Base-by-base conservation (phyloP, 2,888 invertebrate genomes). In the Bombylius major region DNA sequence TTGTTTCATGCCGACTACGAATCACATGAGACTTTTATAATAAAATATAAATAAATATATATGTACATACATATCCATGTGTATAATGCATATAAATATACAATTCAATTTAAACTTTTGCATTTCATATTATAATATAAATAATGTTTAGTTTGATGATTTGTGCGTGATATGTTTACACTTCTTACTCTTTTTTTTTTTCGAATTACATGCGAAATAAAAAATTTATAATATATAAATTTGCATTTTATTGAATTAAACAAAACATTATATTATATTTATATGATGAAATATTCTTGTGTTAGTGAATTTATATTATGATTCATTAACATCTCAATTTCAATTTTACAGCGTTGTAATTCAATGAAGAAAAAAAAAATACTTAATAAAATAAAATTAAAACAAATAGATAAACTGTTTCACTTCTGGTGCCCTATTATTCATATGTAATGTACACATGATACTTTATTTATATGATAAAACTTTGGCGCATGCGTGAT, bases 401-500 rank as follows among this genome's bases (percentile, higher is more conserved):
- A 23, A 11, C 4, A 42, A 42, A 42, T 42, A 42, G 39, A 42
- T 42, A 11, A 42, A 42, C 11, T 42, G 39, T 7, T 42, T 42
- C 11, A 42, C 39, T 11, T 11, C 11, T 42, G 7, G 8, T 42
- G 39, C 39, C 39, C 4, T 42, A 42, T 42, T 42, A 42, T 11
- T 11, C 8, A 11, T 42, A 39, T 9, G n/a, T 23, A 2, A 23
- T 23, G 23, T 23, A 23, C 23, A 23, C 23, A 23, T 23, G 23
- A 23, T 23, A 23, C 23, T 23, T 23, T 23, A 23, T 23, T 42
- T 8, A 11, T 42, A 42, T 42, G 39, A 42, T 11, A 42, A 42
- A 42, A 5, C 39, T 58, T 47, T 42, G 51, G 52, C 49, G 58
- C 58, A 58, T 58, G 58, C 54, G 58, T 58, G 58, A 56, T 54